Percentiles rank a stretch among this genome's conserved stretches.
Conservation (phyloP, 1,140 invertebrate genomes). For the Drosophila bifasciata region DNA sequence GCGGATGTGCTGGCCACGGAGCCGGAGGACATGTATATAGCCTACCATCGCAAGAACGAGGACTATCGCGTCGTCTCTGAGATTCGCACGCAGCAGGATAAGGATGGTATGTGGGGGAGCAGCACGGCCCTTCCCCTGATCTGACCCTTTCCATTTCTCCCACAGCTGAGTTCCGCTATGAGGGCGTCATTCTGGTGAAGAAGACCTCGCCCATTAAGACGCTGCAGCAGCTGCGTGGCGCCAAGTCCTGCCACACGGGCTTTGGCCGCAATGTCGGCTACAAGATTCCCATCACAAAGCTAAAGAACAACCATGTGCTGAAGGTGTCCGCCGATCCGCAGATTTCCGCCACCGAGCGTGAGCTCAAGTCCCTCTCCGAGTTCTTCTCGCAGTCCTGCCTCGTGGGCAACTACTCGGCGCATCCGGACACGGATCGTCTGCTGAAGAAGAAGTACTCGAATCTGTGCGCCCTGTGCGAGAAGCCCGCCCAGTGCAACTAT, state of each 20-base stretch:
- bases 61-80: constrained; percentile 88
- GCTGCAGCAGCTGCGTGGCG: constrained; percentile 87
- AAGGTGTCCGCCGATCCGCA: constrained; percentile 87
- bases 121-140: too few relatives aligned
- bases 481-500: constrained; percentile 90
- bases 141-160: too few relatives aligned
- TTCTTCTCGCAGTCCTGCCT: constrained; percentile 91
- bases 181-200: constrained; percentile 91
- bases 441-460: constrained; percentile 90
- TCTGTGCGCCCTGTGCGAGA: constrained; percentile 90
- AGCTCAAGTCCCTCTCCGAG: constrained; percentile 88
- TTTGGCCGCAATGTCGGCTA: constrained; percentile 92
- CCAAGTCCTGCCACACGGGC: constrained; percentile 92
- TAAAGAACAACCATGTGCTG: constrained; percentile 88
- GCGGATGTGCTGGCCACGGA: constrained; percentile 93
- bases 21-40: constrained; percentile 91
- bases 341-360: constrained; percentile 90
- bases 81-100: constrained; percentile 86
- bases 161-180: constrained; percentile 89
- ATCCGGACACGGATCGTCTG: constrained; percentile 87
- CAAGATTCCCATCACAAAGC: constrained; percentile 89
- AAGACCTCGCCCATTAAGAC: constrained; percentile 88
- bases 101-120: constrained; percentile 87
- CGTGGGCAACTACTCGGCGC: constrained; percentile 91
- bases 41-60: constrained; percentile 87